Evolutionary conservation across 2,113 vertebrate genomes (phyloP).

Genomic region (Calidris pugnax): DNA sequence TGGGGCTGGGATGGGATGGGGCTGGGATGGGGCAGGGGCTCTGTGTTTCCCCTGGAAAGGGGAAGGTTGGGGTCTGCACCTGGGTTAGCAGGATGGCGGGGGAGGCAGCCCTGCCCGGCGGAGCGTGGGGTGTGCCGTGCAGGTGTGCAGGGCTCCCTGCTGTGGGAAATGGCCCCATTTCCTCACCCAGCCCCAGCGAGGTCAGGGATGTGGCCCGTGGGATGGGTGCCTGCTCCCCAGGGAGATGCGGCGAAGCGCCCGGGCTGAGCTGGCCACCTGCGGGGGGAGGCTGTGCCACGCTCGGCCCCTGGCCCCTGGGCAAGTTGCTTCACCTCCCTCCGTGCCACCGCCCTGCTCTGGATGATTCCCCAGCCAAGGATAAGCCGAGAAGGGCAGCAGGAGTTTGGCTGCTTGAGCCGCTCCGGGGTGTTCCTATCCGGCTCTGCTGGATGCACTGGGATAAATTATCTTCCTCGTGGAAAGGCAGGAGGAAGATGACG

Average conservation of each 20-base stretch:
- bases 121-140: not conserved
- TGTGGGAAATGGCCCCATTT: not conserved
- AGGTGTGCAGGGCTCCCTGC: not conserved
- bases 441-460: not conserved
- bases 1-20: not conserved
- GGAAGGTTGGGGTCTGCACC: not conserved
- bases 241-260: not conserved
- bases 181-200: not conserved
- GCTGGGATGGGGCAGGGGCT: not conserved
- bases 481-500: not conserved
- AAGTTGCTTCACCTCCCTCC: not conserved
- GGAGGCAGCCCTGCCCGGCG: not conserved
- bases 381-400: not conserved
- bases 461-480: fast-evolving
- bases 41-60: fast-evolving
- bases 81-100: not conserved
- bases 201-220: not conserved
- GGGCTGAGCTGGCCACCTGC: not conserved
- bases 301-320: not conserved
- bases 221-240: not conserved
- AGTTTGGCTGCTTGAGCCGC: not conserved
- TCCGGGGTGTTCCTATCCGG: not conserved
- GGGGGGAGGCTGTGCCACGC: not conserved
- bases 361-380: not conserved
- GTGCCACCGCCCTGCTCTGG: not conserved